Conservation (phyloP, 1,140 invertebrate genomes). For the Grapholita molesta region DNA sequence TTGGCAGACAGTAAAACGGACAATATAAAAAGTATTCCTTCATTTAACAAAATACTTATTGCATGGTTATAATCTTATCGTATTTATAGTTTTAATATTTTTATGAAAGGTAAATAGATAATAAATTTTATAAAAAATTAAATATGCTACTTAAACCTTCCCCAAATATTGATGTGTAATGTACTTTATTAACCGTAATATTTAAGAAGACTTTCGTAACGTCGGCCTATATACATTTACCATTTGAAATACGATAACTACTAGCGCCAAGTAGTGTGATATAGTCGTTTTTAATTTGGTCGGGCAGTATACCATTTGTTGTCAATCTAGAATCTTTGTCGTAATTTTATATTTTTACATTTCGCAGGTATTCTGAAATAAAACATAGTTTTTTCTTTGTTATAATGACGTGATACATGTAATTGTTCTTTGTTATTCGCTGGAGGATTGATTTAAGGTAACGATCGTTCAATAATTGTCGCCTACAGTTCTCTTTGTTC, state of each 20-base stretch:
- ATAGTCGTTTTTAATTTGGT: neutral
- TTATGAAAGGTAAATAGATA: neutral
- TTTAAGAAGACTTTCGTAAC: conserved; percentile 6
- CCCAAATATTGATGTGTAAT: neutral
- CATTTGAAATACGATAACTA: neutral
- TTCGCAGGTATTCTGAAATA: conserved; percentile 27
- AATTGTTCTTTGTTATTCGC: neutral
- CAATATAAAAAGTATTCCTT: too few relatives aligned
- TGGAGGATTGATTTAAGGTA: neutral
- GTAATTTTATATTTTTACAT: neutral
- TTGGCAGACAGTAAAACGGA: too few relatives aligned
- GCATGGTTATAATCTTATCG: too few relatives aligned
- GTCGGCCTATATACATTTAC: conserved; percentile 1
- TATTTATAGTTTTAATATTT: neutral
- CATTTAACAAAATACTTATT: too few relatives aligned
- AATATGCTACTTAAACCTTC: neutral
- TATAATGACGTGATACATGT: conserved; percentile 27
- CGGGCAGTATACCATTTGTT: conserved; percentile 21
- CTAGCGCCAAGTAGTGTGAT: conserved; percentile 3
- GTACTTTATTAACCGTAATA: neutral
- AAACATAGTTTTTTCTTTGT: conserved; percentile 5
- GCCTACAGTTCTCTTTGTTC: neutral
- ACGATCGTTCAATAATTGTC: neutral
- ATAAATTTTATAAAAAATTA: neutral
- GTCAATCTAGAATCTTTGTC: conserved; percentile 20